phyloP scores from a whole-genome alignment of 2,888 invertebrate genomes.

The Cepaea hortensis region DNA sequence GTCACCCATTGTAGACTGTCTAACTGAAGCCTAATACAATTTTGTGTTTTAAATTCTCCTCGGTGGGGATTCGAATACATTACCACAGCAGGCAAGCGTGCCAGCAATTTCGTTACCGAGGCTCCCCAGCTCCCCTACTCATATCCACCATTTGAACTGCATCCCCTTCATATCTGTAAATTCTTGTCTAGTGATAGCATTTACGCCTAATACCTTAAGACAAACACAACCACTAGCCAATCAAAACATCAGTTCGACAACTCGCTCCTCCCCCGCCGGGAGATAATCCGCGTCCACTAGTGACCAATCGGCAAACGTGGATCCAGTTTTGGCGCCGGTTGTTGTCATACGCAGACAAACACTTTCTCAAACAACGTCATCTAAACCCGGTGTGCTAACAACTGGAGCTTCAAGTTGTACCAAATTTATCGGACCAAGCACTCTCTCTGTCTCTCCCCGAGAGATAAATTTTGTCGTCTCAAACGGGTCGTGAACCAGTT shows the following conservation, averaged over 20 bases:
- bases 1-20: too few relatives aligned
- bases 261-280: not conserved
- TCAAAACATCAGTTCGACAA: not conserved
- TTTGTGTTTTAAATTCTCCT: too few relatives aligned
- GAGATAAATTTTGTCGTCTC: conserved; percentile 16
- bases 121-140: too few relatives aligned
- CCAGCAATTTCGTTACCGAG: too few relatives aligned
- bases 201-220: too few relatives aligned
- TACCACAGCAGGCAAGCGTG: too few relatives aligned
- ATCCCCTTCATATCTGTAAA: too few relatives aligned
- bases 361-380: conserved; percentile 30
- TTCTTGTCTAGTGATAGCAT: too few relatives aligned
- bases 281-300: not conserved
- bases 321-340: conserved; percentile 21
- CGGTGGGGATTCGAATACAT: too few relatives aligned
- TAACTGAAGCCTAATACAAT: too few relatives aligned
- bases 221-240: not conserved
- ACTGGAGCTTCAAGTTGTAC: not conserved
- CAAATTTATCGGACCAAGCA: conserved; percentile 22
- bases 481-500: too few relatives aligned
- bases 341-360: conserved; percentile 21
- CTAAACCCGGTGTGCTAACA: not conserved
- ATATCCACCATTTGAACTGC: too few relatives aligned
- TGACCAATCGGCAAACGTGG: conserved; percentile 16
- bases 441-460: conserved; percentile 8